Evolutionary conservation across 1,140 invertebrate species (phyloP).

Genomic region (Tetramorium alpestre): DNA sequence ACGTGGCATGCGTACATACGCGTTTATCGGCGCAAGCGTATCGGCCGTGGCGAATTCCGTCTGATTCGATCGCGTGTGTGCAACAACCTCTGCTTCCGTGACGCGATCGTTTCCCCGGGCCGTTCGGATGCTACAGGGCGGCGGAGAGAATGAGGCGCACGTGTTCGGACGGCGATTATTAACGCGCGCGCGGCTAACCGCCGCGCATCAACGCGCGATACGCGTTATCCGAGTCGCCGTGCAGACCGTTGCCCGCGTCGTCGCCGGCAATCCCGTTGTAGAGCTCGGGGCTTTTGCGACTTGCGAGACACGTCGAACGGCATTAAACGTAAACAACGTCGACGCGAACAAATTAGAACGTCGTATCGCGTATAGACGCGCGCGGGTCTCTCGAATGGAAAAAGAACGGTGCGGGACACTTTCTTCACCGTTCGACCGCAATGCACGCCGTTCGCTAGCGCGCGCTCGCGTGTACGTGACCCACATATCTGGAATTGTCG

Average conservation of each 20-base stretch:
- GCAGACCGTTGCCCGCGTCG: not conserved
- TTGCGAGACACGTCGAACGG: not conserved
- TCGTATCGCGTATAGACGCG: not conserved
- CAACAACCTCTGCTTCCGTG: constrained; percentile 4
- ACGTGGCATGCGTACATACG: constrained; percentile 53
- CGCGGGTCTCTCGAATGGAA: not conserved
- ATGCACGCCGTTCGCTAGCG: not conserved
- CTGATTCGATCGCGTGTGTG: constrained; percentile 20
- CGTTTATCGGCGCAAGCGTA: constrained; percentile 43
- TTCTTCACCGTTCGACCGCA: constrained; percentile 50
- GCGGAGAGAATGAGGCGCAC: not conserved
- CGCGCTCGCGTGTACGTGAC: constrained; percentile 41
- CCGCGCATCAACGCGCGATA: not conserved
- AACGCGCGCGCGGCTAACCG: not conserved
- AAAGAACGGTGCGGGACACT: constrained; percentile 52
- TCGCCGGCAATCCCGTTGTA: not conserved
- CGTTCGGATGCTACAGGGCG: not conserved
- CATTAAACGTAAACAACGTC: not conserved
- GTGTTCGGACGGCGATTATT: not conserved
- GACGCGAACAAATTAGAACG: constrained; percentile 5
- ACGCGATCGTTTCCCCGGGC: not conserved
- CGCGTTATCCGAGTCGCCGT: not conserved
- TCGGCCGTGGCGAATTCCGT: constrained; percentile 3
- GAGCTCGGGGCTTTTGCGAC: not conserved
- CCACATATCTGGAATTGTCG: constrained; percentile 35